A percentile compares a stretch with the other conserved stretches of the same genome.
These are phyloP conservation scores for Eudasyphora cyanicolor DNA, from an alignment of 2,888 invertebrate genomes.

Conservation along the genomic window DNA sequence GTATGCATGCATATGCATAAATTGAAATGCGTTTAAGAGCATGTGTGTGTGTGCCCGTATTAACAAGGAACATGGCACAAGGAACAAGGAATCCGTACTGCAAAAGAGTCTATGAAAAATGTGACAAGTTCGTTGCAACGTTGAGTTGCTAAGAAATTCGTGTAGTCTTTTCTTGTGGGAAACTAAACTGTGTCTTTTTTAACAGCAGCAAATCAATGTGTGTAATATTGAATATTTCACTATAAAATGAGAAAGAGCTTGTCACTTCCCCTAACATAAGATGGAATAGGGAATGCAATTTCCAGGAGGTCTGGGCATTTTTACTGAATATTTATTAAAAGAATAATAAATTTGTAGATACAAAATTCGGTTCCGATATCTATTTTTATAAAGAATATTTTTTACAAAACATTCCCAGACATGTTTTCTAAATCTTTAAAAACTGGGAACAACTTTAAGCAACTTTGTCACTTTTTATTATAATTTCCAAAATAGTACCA, in stretches of 20 bases:
- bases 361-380: too few species aligned
- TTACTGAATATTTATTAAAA: too few species aligned
- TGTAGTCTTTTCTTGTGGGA: background rate
- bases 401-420: too few species aligned
- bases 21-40: background rate
- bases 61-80: background rate
- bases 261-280: background rate
- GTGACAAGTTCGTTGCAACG: background rate
- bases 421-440: too few species aligned
- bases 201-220: conserved; percentile 13
- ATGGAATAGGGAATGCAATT: too few species aligned
- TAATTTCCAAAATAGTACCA: too few species aligned
- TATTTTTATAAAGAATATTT: too few species aligned
- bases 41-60: background rate
- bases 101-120: background rate
- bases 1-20: conserved; percentile 1
- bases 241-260: background rate
- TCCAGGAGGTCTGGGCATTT: too few species aligned
- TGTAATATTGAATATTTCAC: background rate
- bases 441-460: too few species aligned
- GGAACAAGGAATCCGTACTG: background rate
- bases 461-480: too few species aligned
- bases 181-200: background rate
- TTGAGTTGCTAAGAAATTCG: background rate
- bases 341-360: too few species aligned